These are phyloP conservation scores for Cynaeus angustus DNA, from an alignment of 2,888 invertebrate species.

Conservation along the genomic window DNA sequence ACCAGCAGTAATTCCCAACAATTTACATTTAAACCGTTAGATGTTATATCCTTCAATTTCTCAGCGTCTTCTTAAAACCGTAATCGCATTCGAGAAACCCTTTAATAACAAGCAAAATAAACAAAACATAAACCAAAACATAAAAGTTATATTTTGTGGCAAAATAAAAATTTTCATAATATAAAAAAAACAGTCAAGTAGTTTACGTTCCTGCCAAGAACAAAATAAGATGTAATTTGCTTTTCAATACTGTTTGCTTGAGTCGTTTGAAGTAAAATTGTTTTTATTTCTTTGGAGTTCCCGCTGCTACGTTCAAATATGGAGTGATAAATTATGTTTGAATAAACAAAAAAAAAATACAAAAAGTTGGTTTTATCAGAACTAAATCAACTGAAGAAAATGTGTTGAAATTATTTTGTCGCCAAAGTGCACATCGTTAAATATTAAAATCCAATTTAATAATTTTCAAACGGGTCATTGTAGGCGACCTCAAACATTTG, in stretches of 20 bases:
- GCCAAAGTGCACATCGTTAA: constrained; percentile 18
- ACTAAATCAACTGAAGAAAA: too few species aligned
- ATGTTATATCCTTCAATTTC: constrained; percentile 25
- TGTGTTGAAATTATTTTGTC: too few species aligned
- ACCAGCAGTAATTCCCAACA: constrained; percentile 16
- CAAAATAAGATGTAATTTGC: constrained; percentile 19
- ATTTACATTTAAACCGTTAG: constrained; percentile 34
- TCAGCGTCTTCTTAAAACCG: not conserved
- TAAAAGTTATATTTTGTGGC: not conserved
- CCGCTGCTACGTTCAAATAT: constrained; percentile 3
- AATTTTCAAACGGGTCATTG: constrained; percentile 49
- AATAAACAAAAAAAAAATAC: constrained; percentile 4
- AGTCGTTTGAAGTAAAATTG: constrained; percentile 13
- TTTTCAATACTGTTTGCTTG: constrained; percentile 6
- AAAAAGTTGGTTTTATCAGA: too few species aligned
- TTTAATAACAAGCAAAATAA: constrained; percentile 7
- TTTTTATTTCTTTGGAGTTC: constrained; percentile 9
- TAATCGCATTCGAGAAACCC: not conserved
- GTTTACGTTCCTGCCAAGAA: constrained; percentile 4
- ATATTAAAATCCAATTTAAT: constrained; percentile 43
- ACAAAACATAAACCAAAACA: not conserved
- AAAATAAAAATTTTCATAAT: not conserved
- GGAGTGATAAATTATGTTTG: constrained; percentile 13
- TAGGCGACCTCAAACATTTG: constrained; percentile 59
- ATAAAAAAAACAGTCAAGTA: constrained; percentile 2